phyloP scores from a whole-genome alignment of 2,113 vertebrate genomes.

The Oryzias curvinotus region DNA sequence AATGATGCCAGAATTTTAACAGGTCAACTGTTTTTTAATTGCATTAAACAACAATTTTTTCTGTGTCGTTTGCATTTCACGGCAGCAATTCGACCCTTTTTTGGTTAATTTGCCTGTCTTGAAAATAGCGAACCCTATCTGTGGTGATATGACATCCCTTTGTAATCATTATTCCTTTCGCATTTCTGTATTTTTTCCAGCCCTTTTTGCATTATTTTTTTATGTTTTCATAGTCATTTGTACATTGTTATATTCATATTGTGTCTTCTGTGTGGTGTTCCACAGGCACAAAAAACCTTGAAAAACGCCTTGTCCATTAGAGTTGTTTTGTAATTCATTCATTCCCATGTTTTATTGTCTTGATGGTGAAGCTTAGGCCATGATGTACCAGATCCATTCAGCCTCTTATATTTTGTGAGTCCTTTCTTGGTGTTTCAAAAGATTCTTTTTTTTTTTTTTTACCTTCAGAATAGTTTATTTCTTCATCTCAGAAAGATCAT shows the following conservation, averaged over 20 bases:
- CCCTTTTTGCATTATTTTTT: background rate
- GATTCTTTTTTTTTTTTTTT: slow-evolving; percentile 21
- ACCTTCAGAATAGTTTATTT: background rate
- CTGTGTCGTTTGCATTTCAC: no score
- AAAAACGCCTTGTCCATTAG: background rate
- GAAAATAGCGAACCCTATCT: background rate
- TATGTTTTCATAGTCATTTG: background rate
- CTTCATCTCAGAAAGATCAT: background rate
- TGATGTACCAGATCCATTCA: background rate
- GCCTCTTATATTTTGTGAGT: background rate
- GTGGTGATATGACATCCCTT: background rate
- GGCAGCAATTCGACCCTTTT: background rate
- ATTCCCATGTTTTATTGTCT: background rate
- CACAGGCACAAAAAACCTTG: background rate
- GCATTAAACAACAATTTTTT: no score
- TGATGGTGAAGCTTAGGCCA: background rate
- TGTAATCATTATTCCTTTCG: background rate
- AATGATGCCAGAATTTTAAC: no score
- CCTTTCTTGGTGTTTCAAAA: background rate
- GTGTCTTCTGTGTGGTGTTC: background rate
- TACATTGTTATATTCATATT: background rate
- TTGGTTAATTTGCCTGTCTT: background rate
- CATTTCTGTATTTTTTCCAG: background rate
- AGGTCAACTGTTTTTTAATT: no score
- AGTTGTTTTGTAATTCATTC: slow-evolving; percentile 1